Conservation (phyloP, 2,113 vertebrate genomes). For the Smithornis capensis region DNA sequence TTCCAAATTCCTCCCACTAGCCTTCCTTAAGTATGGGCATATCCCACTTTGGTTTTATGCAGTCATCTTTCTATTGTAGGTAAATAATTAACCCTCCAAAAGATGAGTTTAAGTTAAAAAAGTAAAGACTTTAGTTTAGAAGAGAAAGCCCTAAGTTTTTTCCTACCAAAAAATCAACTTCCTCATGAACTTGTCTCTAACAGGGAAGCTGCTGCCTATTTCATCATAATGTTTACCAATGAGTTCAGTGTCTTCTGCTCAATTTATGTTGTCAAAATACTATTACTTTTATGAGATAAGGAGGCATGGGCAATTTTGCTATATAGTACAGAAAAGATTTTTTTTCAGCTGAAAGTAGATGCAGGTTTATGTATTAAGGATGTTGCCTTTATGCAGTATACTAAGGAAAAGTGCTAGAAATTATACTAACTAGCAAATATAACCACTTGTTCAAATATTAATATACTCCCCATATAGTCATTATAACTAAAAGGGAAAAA, state of each 20-base stretch:
- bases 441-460: constrained; percentile 57
- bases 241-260: not conserved
- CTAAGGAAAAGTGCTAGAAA: not conserved
- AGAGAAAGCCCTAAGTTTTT: not conserved
- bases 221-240: not conserved
- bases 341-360: not conserved
- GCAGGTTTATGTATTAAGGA: not conserved
- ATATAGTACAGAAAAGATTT: not conserved
- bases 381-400: not conserved
- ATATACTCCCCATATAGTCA: constrained; percentile 24
- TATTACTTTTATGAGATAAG: not conserved
- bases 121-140: not conserved
- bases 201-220: not conserved
- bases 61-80: not conserved
- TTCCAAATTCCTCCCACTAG: not conserved
- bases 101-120: not conserved
- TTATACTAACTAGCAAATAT: constrained; percentile 2
- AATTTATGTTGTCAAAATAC: not conserved
- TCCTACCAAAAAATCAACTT: not conserved
- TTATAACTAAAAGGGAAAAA: constrained; percentile 39
- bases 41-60: not conserved
- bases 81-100: not conserved
- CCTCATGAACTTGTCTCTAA: not conserved
- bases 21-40: not conserved
- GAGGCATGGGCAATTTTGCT: not conserved